phyloP scores from a whole-genome alignment of 2,888 invertebrate species.

The Drosophila pseudotalamancana region DNA sequence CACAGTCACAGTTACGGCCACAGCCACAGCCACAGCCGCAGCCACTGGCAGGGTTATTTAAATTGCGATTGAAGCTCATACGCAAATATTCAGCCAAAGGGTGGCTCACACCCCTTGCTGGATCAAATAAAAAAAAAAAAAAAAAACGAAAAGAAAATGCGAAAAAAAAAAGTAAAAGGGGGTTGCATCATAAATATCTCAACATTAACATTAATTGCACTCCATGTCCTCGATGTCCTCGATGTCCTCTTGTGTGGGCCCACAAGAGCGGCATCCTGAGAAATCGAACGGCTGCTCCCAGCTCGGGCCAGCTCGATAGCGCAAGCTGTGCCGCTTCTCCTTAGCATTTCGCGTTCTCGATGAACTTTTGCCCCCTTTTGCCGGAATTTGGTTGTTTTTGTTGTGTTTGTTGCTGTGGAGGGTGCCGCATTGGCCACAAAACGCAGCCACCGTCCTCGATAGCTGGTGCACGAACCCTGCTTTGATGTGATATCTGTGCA shows the following conservation, averaged over 20 bases:
- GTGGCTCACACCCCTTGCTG: conserved; percentile 36
- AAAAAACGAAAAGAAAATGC: no score
- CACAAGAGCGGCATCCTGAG: conserved; percentile 71
- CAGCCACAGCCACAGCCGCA: neutral
- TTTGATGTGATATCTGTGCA: conserved; percentile 63
- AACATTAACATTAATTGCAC: conserved; percentile 83
- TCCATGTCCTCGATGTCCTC: conserved; percentile 82
- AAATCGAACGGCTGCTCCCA: conserved; percentile 69
- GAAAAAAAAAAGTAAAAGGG: conserved; percentile 41
- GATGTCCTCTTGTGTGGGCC: conserved; percentile 82
- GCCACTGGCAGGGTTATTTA: conserved; percentile 50
- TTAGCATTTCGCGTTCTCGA: conserved; percentile 8
- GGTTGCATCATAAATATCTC: conserved; percentile 81
- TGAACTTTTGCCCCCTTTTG: conserved; percentile 1
- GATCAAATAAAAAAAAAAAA: conserved; percentile 2
- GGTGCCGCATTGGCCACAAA: conserved; percentile 63
- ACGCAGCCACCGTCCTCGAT: conserved; percentile 44
- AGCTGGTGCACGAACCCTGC: conserved; percentile 48
- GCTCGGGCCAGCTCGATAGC: neutral
- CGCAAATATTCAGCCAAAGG: conserved; percentile 60
- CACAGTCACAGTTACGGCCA: neutral
- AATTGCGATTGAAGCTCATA: conserved; percentile 58
- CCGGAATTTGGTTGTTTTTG: conserved; percentile 14
- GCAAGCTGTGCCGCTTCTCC: conserved; percentile 19
- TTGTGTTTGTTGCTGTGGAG: conserved; percentile 27